Evolutionary conservation across 2,113 vertebrate species (phyloP), one percentile per base, ranked within the genome.

Genomic region (Nipponia nippon): DNA sequence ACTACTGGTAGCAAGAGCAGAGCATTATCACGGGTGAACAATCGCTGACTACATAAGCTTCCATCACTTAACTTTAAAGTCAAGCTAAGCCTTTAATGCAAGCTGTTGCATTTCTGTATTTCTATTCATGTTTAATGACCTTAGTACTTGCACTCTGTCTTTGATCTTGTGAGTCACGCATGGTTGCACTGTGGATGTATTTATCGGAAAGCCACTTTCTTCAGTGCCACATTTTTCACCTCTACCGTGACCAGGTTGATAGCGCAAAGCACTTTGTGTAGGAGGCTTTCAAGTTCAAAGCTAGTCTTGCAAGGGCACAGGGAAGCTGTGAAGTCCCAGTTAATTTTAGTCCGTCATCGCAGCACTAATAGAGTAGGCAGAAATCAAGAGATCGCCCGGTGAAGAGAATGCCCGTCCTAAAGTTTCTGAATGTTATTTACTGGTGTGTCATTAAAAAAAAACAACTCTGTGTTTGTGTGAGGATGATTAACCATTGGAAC

Each of bases 221-320:
- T 87, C 89, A n/a, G 77, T 47, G 82, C 87, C 87, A 59, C 52
- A 55, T 87, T 93, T 96, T 96, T 93, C 77, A 82, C 69, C 6
- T 96, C 69, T 67, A 18, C 83, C 3, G 3, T 82, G 94, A 81
- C 97, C 96, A 94, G 93, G 91, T 91, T 96, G 96, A 72, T 95
- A 56, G 83, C 26, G 0, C 47, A 75, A 56, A 95, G 77, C 86
- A 69, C 76, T 91, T 87, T 66, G 91, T 72, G 93, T 96, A 84
- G 97, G 94, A 97, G 96, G 94, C 95, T 97, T 96, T 97, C 86
- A 96, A 97, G 92, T 95, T 97, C 96, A 97, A 95, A 97, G 93
- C 83, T 17, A 78, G 90, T 82, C 94, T 95, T 79, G 87, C 89
- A 93, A 96, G 95, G 89, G 56, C 73, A 82, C 13, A 9, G 77